These are phyloP conservation scores for Dolichoris vasculosae DNA, from an alignment of 1,140 invertebrate species.

Conservation along the genomic window DNA sequence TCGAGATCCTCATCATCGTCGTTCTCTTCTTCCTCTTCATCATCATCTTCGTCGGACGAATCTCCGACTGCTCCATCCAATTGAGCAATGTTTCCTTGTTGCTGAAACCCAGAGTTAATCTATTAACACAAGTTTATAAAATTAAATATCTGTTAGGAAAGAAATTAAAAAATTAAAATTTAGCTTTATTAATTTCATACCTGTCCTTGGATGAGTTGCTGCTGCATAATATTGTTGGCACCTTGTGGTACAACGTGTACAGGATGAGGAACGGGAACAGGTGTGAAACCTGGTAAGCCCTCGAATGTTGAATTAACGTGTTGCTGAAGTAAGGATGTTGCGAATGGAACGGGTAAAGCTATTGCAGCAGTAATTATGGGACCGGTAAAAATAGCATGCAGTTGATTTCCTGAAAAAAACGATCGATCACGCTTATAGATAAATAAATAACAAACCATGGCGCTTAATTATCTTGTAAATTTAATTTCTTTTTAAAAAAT, in stretches of 20 bases:
- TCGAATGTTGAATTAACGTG: constrained; percentile 88
- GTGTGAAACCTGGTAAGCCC: constrained; percentile 72
- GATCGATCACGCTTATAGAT: not conserved
- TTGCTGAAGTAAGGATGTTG: constrained; percentile 87
- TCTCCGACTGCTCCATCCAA: constrained; percentile 84
- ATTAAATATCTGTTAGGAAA: not conserved
- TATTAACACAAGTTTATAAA: not conserved
- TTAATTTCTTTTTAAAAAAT: no score
- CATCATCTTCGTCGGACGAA: constrained; percentile 86
- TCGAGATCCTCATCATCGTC: constrained; percentile 81
- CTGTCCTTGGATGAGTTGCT: constrained; percentile 63
- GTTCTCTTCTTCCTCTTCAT: constrained; percentile 85
- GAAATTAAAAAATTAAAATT: not conserved
- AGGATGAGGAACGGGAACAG: constrained; percentile 68
- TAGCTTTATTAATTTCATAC: constrained; percentile 48
- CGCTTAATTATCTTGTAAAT: no score
- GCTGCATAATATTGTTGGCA: constrained; percentile 61
- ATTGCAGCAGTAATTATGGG: constrained; percentile 91
- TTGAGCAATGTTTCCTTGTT: constrained; percentile 73
- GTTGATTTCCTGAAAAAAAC: constrained; percentile 74
- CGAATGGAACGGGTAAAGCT: constrained; percentile 84
- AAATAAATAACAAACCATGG: no score
- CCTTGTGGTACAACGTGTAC: constrained; percentile 64
- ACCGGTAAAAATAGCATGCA: constrained; percentile 83
- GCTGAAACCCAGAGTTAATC: constrained; percentile 42